A percentile compares a stretch with the other conserved stretches of the same genome.
These are phyloP conservation scores for Rhadina sibilatrix DNA, from an alignment of 2,113 vertebrate genomes.

Conservation along the genomic window DNA sequence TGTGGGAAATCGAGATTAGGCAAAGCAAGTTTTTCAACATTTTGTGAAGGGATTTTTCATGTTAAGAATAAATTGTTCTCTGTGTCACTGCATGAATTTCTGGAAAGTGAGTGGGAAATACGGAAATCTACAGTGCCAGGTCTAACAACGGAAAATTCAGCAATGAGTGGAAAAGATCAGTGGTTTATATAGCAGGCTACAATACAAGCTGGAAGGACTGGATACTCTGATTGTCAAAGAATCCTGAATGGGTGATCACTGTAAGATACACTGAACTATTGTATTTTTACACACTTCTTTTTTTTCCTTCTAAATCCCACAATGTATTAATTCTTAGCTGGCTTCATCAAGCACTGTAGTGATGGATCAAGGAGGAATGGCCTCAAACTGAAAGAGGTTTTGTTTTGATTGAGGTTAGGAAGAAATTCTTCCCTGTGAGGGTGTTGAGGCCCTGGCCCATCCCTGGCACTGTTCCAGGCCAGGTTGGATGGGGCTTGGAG, in stretches of 20 bases:
- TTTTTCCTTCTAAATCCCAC: background rate
- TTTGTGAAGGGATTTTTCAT: background rate
- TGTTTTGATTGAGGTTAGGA: background rate
- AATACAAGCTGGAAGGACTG: constrained; percentile 36
- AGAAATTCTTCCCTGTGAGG: background rate
- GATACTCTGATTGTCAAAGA: background rate
- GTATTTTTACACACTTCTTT: background rate
- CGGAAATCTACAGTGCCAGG: constrained; percentile 9
- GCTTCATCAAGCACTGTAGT: background rate
- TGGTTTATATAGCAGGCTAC: constrained; percentile 42
- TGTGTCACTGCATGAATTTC: constrained; percentile 21
- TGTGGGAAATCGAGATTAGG: background rate
- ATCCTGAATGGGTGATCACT: background rate
- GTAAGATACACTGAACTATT: background rate
- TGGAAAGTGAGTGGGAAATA: constrained; percentile 13
- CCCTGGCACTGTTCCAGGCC: fast-evolving
- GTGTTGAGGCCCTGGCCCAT: background rate
- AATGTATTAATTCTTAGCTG: background rate
- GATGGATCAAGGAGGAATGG: background rate
- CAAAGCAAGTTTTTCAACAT: background rate
- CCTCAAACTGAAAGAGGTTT: background rate
- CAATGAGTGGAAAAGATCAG: constrained; percentile 38
- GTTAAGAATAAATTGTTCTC: background rate
- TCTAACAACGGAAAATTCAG: constrained; percentile 28
- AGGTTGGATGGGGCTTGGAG: fast-evolving